Evolutionary conservation across 2,797 vertebrate species (phyloP).

Genomic region (Danionella dracula): DNA sequence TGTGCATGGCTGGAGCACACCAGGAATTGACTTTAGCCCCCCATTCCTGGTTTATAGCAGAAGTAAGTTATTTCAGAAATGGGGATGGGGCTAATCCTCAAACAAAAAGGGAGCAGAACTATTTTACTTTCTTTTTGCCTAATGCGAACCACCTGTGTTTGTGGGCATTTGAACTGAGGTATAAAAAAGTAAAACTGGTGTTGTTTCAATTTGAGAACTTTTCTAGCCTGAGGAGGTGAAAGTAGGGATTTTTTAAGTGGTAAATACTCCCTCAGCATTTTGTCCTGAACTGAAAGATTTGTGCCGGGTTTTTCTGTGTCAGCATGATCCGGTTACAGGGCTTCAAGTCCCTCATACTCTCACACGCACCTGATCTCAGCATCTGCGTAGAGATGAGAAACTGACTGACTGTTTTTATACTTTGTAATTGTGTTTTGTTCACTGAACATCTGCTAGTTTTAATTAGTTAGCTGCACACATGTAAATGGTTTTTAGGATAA

Average conservation of each 20-base stretch:
- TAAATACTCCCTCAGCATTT: constrained; percentile 49
- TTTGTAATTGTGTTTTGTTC: neutral
- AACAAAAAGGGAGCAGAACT: neutral
- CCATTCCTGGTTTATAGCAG: no score
- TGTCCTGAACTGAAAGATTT: neutral
- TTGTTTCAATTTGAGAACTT: constrained; percentile 39
- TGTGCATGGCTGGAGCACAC: no score
- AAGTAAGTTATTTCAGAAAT: no score
- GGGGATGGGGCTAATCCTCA: neutral
- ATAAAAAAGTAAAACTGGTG: constrained; percentile 40
- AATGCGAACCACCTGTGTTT: constrained; percentile 6
- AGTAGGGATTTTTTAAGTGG: constrained; percentile 51
- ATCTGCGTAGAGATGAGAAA: neutral
- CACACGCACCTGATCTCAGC: neutral
- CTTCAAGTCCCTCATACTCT: constrained; percentile 10
- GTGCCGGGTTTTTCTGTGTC: constrained; percentile 45
- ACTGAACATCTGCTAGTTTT: neutral
- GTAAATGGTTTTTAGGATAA: neutral
- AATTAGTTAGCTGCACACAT: neutral
- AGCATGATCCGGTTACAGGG: constrained; percentile 23
- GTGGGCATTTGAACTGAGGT: neutral
- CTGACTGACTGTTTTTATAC: neutral
- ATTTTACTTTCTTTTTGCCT: neutral
- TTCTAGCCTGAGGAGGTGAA: constrained; percentile 42
- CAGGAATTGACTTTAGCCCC: no score